These are phyloP conservation scores for Melinopterus prodromus DNA, from an alignment of 2,888 invertebrate species.

Conservation along the genomic window DNA sequence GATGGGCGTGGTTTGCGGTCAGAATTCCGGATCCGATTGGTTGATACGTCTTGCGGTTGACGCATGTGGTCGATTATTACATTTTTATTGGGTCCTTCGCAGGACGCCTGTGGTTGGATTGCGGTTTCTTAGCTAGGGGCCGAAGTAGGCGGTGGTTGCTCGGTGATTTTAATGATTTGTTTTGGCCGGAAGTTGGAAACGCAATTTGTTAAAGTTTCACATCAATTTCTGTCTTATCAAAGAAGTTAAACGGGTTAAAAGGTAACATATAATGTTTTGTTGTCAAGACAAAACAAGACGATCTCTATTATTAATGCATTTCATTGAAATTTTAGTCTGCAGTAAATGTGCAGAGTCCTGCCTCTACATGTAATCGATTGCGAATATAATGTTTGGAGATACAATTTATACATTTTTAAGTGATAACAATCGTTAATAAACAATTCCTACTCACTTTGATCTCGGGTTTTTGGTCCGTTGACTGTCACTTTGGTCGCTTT, in stretches of 20 bases:
- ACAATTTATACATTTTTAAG: no score
- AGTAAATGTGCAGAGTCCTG: no score
- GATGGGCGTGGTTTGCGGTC: slow-evolving; percentile 70
- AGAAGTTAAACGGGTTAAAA: no score
- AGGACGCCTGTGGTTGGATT: slow-evolving; percentile 43
- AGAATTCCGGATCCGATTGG: slow-evolving; percentile 69
- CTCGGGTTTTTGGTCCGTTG: slow-evolving; percentile 94
- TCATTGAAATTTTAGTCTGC: no score
- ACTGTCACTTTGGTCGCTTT: slow-evolving; percentile 98
- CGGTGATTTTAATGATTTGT: not conserved
- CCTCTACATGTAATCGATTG: no score
- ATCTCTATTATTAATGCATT: no score
- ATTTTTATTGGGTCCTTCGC: slow-evolving; percentile 58
- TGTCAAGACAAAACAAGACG: no score
- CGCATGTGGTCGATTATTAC: slow-evolving; percentile 62
- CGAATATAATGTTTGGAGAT: no score
- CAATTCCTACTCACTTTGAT: slow-evolving; percentile 78
- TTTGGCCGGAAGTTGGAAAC: not conserved
- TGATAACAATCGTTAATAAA: not conserved
- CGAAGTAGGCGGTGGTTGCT: slow-evolving; percentile 10
- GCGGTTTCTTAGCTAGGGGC: slow-evolving; percentile 32
- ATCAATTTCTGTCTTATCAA: no score
- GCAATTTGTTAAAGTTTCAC: no score
- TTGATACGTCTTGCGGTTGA: slow-evolving; percentile 67
- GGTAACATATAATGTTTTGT: no score